Conservation (phyloP, 2,888 invertebrate genomes). For the Silvanus unidentatus region DNA sequence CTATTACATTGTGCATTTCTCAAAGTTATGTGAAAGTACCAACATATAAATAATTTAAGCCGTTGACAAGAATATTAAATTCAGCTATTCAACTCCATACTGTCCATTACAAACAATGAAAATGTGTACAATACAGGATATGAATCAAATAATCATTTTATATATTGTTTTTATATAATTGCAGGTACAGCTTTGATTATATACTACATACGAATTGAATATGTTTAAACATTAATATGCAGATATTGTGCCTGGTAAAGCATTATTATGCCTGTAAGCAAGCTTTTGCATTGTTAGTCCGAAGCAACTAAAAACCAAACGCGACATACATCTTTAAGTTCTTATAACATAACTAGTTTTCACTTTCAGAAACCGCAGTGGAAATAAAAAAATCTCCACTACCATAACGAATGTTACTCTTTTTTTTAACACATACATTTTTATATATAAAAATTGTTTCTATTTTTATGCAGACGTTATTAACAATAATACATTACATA, state of each 20-base stretch:
- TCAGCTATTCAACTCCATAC: constrained; percentile 2
- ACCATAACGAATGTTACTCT: not conserved
- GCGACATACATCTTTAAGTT: constrained; percentile 16
- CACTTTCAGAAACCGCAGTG: constrained; percentile 12
- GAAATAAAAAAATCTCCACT: not conserved
- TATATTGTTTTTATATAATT: not conserved
- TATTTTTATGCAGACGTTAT: too few relatives aligned
- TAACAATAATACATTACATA: too few relatives aligned
- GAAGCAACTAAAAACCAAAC: constrained; percentile 7
- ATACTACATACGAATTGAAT: constrained; percentile 3
- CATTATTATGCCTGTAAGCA: constrained; percentile 13
- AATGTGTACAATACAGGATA: constrained; percentile 8
- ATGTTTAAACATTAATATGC: constrained; percentile 12
- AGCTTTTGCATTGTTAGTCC: constrained; percentile 10
- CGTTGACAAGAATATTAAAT: too few relatives aligned
- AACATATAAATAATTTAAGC: too few relatives aligned
- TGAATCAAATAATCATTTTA: constrained; percentile 7
- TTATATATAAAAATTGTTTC: not conserved
- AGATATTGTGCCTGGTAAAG: constrained; percentile 9
- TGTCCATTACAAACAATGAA: constrained; percentile 2
- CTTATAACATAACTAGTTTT: constrained; percentile 15
- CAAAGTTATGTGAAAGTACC: too few relatives aligned
- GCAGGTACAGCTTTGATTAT: too few relatives aligned
- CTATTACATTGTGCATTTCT: too few relatives aligned
- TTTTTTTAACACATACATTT: not conserved